Evolutionary conservation across 2,113 vertebrate species (phyloP), one percentile per base, ranked within the genome.

Genomic region (Ophiodon elongatus): DNA sequence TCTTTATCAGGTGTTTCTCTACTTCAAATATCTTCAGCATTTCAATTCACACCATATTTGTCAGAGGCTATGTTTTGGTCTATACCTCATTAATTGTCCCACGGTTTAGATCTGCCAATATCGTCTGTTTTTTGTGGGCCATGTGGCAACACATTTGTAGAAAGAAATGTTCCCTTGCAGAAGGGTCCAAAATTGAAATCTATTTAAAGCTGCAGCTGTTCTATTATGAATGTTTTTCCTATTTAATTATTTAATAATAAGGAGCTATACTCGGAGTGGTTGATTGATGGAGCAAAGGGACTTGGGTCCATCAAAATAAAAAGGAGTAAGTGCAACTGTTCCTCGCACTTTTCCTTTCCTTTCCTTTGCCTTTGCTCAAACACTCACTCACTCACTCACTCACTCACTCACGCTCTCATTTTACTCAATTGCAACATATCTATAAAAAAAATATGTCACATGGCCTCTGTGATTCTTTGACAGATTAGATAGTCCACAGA

Each of bases 201-300:
- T 92, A 84, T 92, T 89, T 91, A 76, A 84, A 85, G 89, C 80
- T 68, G 19, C 68, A 73, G 60, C 77, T 81, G 23, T 76, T 89
- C 60, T 80, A 83, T 90, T 86, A 93, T 91, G 77, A 83, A 92
- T 89, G 80, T 82, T 85, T 87, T 80, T 63, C 47, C 31, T 73
- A 25, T 82, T 92, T 31, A 91, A 90, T 91, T 74, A 91, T 85
- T 62, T 60, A 67, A 70, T 81, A 67, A 59, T 73, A 75, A 37
- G 19, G 8, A 57, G 67, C 76, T 91, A 85, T 89, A 81, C 89
- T 91, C 84, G 76, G 78, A 76, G 39, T 19, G 35, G 19, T 25
- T 77, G 64, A 9, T 43, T 64, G 43, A 84, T 59, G 54, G 54
- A 29, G 31, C 41, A 56, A 21, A 62, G 33, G 23, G 15, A 4